These are phyloP conservation scores for Lasioglossum vierecki DNA, from an alignment of 2,888 invertebrate genomes.

Conservation along the genomic window DNA sequence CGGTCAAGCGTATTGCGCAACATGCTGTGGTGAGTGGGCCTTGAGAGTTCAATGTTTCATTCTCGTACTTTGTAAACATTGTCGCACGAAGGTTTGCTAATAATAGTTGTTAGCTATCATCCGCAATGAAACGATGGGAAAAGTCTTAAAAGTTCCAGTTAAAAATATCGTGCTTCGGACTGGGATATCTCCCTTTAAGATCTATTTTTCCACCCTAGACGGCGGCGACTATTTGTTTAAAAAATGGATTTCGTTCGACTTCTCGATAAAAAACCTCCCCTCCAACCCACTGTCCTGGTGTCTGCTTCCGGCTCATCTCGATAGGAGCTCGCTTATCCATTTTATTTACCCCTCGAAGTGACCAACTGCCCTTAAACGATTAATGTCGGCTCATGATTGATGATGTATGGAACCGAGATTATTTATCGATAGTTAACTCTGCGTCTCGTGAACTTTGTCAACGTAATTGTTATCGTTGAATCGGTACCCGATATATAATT, in stretches of 20 bases:
- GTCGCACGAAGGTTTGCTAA: not conserved
- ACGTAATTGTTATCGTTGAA: not conserved
- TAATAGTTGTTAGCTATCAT: not conserved
- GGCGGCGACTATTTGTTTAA: not conserved
- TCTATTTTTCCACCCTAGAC: not conserved
- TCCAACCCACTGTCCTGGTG: not conserved
- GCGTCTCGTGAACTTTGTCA: not conserved
- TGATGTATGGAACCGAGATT: not conserved
- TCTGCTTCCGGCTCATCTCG: not conserved
- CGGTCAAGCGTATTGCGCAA: too few species aligned
- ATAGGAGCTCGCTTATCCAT: not conserved
- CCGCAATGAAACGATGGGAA: not conserved
- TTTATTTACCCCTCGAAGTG: not conserved
- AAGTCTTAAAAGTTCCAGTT: not conserved
- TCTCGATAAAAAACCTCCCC: not conserved
- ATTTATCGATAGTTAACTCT: not conserved
- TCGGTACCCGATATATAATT: not conserved
- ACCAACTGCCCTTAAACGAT: not conserved
- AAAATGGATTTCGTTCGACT: not conserved
- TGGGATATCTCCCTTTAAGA: not conserved
- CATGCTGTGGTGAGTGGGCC: too few species aligned
- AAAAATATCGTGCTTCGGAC: not conserved
- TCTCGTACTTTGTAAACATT: not conserved
- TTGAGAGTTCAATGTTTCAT: too few species aligned
- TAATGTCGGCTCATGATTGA: not conserved